Conservation (phyloP, 2,113 vertebrate species). For the Ascaphus truei region DNA sequence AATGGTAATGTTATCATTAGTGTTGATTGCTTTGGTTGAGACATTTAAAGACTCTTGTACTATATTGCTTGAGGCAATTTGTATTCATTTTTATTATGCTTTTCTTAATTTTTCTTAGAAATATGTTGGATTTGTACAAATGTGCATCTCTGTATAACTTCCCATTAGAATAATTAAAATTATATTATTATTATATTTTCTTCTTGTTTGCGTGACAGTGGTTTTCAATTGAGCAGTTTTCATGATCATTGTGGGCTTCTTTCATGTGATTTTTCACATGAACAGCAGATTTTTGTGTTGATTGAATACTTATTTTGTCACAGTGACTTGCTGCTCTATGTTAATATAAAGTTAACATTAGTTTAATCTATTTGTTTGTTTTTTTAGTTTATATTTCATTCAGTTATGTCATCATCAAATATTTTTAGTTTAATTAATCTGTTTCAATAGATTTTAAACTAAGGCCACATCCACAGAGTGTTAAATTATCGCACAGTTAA, state of each 20-base stretch:
- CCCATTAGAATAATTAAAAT: slow-evolving; percentile 47
- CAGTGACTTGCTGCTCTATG: slow-evolving; percentile 48
- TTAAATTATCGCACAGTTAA: no score
- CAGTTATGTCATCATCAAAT: no score
- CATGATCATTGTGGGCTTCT: slow-evolving; percentile 50
- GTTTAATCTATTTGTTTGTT: no score
- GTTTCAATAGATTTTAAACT: no score
- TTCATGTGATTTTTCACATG: slow-evolving; percentile 54
- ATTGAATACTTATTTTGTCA: slow-evolving; percentile 52
- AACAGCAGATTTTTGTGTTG: slow-evolving; percentile 63
- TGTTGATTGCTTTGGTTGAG: slow-evolving; percentile 51
- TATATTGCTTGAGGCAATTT: slow-evolving; percentile 46
- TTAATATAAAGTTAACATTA: slow-evolving; percentile 49
- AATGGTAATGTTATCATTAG: slow-evolving; percentile 51
- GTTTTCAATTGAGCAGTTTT: slow-evolving; percentile 47
- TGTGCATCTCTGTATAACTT: slow-evolving; percentile 43
- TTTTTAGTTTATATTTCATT: no score
- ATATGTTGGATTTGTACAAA: slow-evolving; percentile 41
- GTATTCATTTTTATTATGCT: slow-evolving; percentile 43
- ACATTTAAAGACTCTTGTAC: slow-evolving; percentile 40
- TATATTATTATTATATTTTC: slow-evolving; percentile 51
- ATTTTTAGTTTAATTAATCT: no score
- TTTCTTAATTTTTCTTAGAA: slow-evolving; percentile 38
- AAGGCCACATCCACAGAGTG: no score
- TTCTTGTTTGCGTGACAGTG: slow-evolving; percentile 45